A percentile compares a stretch with the other conserved stretches of the same genome.
These are phyloP conservation scores for Phyllostomus hastatus DNA, from an alignment of 2,113 vertebrate species.

Conservation along the genomic window DNA sequence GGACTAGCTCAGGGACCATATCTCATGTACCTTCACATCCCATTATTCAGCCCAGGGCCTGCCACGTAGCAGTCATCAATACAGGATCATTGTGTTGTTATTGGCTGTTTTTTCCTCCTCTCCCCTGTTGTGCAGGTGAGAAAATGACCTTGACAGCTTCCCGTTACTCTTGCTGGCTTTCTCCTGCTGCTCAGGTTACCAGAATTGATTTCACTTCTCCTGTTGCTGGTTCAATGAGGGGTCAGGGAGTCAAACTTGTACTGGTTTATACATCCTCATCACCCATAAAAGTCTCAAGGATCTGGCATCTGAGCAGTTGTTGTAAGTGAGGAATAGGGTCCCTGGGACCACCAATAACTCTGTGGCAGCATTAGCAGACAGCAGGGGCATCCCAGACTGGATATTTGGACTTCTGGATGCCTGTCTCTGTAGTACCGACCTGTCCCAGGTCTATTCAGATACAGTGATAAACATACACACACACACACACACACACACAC, in stretches of 20 bases:
- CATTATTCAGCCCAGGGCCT: background rate
- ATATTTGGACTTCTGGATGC: background rate
- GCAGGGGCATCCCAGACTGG: background rate
- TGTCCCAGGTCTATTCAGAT: background rate
- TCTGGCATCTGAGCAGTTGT: constrained; percentile 34
- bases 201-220: constrained; percentile 64
- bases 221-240: constrained; percentile 43
- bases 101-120: background rate
- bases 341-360: constrained; percentile 3
- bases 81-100: constrained; percentile 37
- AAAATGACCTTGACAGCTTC: background rate
- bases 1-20: background rate
- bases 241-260: constrained; percentile 60
- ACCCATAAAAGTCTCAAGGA: constrained; percentile 51
- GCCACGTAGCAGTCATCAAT: background rate
- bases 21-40: background rate
- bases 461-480: background rate
- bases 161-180: background rate
- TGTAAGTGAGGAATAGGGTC: constrained; percentile 39
- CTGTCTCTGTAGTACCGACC: background rate
- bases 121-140: background rate
- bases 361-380: background rate
- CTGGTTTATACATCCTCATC: constrained; percentile 55
- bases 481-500: background rate
- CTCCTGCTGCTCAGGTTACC: constrained; percentile 47